Evolutionary conservation across 2,888 invertebrate species (phyloP).

Genomic region (Linyphia triangularis): DNA sequence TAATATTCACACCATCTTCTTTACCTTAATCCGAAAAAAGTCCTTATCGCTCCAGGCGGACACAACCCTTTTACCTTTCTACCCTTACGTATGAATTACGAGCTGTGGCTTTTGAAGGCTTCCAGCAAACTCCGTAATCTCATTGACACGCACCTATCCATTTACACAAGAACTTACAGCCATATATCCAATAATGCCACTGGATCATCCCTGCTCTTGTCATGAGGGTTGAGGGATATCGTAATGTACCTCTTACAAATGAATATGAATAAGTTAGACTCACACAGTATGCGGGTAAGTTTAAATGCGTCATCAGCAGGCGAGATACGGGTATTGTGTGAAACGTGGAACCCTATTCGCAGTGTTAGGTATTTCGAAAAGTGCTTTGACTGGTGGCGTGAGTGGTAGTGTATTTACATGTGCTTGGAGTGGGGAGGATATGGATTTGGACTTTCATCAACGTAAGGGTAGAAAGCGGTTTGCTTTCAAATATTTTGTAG

Average conservation of each 20-base stretch:
- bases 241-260: conserved; percentile 45
- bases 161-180: conserved; percentile 9
- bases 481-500: background rate
- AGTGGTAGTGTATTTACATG: conserved; percentile 9
- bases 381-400: conserved; percentile 8
- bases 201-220: background rate
- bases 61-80: no score
- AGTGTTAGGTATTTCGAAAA: conserved; percentile 27
- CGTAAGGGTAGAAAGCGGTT: no score
- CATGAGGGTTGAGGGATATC: background rate
- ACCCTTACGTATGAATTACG: no score
- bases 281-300: background rate
- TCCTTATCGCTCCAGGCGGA: no score
- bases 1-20: no score
- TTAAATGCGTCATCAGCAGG: conserved; percentile 28
- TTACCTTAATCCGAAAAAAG: no score
- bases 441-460: background rate
- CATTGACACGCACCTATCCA: background rate
- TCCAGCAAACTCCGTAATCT: background rate
- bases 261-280: conserved; percentile 55
- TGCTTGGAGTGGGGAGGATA: background rate
- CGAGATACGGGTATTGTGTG: background rate
- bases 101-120: background rate
- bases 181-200: background rate
- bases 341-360: background rate